These are phyloP conservation scores for Otus sunia DNA, from an alignment of 2,113 vertebrate species.

Conservation along the genomic window DNA sequence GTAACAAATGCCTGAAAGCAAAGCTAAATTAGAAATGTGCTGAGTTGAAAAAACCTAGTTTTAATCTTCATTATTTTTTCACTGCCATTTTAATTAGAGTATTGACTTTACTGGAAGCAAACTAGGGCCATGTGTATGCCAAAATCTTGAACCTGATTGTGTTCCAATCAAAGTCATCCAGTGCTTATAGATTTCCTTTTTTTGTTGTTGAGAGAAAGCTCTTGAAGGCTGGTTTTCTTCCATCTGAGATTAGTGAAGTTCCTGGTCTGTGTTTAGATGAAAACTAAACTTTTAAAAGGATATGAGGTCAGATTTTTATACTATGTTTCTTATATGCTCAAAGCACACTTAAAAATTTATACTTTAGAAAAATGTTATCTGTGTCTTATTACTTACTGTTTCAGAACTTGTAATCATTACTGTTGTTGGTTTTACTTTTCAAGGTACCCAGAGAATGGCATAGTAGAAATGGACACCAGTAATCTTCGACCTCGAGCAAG, in stretches of 20 bases:
- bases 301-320: not conserved
- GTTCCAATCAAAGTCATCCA: not conserved
- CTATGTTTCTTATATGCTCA: not conserved
- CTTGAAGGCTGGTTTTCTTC: not conserved
- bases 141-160: not conserved
- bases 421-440: slow-evolving; percentile 54
- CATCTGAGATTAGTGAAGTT: not conserved
- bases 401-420: not conserved
- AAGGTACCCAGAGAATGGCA: slow-evolving; percentile 95
- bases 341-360: not conserved
- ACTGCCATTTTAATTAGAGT: not conserved
- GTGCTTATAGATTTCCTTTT: not conserved
- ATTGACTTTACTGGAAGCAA: not conserved
- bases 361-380: not conserved
- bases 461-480: slow-evolving; percentile 82
- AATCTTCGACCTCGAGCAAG: slow-evolving; percentile 90
- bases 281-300: not conserved
- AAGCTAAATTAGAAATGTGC: not conserved
- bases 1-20: not conserved
- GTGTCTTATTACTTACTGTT: not conserved
- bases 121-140: not conserved
- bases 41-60: not conserved
- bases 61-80: not conserved
- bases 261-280: not conserved
- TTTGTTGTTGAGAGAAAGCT: not conserved